Evolutionary conservation across 2,113 vertebrate genomes (phyloP).

Genomic region (Polypterus bichir): DNA sequence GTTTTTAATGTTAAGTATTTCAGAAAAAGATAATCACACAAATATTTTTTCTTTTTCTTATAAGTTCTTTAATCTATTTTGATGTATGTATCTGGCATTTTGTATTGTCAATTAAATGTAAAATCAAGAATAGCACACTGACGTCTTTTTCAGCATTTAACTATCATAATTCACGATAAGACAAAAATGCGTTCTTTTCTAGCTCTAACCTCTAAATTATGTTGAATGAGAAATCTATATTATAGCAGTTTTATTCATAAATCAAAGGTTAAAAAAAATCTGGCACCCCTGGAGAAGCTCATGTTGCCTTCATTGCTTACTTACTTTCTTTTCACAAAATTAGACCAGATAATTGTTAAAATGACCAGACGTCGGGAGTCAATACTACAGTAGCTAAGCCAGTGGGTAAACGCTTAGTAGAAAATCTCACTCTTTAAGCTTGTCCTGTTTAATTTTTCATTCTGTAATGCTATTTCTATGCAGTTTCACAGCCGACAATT

Average conservation of each 20-base stretch:
- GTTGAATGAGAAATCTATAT: slow-evolving; percentile 26
- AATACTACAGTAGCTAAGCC: slow-evolving; percentile 15
- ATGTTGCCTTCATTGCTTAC: slow-evolving; percentile 9
- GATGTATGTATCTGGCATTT: no score
- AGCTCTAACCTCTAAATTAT: slow-evolving; percentile 19
- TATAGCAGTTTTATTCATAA: slow-evolving; percentile 24
- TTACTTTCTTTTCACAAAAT: slow-evolving; percentile 25
- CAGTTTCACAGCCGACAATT: slow-evolving; percentile 35
- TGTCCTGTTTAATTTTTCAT: slow-evolving; percentile 43
- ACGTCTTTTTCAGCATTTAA: no score
- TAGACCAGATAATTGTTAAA: slow-evolving; percentile 23
- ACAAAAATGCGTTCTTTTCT: no score
- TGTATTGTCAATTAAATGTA: no score
- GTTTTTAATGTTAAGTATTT: no score
- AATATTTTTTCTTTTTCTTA: no score
- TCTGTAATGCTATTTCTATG: slow-evolving; percentile 34
- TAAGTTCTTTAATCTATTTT: no score
- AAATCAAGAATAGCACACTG: no score
- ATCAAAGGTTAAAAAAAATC: slow-evolving; percentile 18
- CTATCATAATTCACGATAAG: no score
- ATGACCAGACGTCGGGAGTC: slow-evolving; percentile 20
- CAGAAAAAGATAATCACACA: no score
- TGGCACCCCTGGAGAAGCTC: slow-evolving; percentile 7
- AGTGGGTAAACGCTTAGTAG: slow-evolving; percentile 18
- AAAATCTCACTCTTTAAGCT: slow-evolving; percentile 29